Evolutionary conservation across 2,888 invertebrate genomes (phyloP), one percentile per base, ranked within the genome.

Genomic region (Epirrhoe alternata): DNA sequence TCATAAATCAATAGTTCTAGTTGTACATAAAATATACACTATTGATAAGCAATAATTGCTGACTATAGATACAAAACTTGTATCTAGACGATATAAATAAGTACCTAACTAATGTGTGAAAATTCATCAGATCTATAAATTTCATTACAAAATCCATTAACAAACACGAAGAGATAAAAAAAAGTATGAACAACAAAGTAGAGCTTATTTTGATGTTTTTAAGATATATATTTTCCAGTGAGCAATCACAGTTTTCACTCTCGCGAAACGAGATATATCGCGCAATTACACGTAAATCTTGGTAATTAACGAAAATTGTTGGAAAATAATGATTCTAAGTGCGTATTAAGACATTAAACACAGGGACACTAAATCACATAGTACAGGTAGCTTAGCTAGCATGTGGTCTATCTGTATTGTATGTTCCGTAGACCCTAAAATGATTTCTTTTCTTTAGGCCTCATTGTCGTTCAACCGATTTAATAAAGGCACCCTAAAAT

Each of bases 181-280:
- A 49, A 61, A 66, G 56, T 58, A 30, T 42, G 14, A 64, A 61
- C 52, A 61, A 61, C 51, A 51, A 60, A 61, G 49, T 31, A 51
- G 38, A 56, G n/a, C 10, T 51, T 69, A 74, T 81, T 81, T 85
- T 82, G 75, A 75, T 77, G 78, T 82, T 76, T 74, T 79, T 77
- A 74, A 80, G 77, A 77, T 79, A 84, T 78, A 78, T 71, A 80
- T 76, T 76, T 75, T 74, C 68, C 72, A 70, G 76, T 61, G 73
- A 77, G 78, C 76, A 82, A 82, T 82, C 78, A 81, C 75, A 80
- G 78, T 78, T 84, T 81, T 80, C 82, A 82, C 78, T 80, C 74
- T 79, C 76, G 77, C 74, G 79, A 76, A 79, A 79, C 77, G 75
- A 79, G 77, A 77, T 77, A 69, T 73, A 60, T 71, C 74, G 69